Evolutionary conservation across 1,140 invertebrate species (phyloP).

Genomic region (Aleiodes sp.): DNA sequence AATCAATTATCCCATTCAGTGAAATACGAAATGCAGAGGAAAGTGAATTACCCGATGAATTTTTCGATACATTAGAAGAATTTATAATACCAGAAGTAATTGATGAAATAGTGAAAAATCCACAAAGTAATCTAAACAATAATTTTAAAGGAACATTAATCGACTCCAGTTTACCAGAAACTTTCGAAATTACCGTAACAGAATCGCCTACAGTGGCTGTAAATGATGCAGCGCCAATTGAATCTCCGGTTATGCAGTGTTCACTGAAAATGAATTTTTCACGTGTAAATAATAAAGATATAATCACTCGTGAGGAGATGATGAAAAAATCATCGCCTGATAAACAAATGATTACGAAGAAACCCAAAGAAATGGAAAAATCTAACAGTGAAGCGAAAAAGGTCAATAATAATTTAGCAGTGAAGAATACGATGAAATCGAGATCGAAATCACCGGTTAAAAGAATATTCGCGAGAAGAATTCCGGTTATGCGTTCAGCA

Average conservation of each 20-base stretch:
- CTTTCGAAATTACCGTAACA: conserved; percentile 54
- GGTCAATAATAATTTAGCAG: neutral
- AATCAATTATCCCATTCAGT: too few species aligned
- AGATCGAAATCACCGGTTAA: conserved; percentile 59
- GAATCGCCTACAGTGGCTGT: conserved; percentile 48
- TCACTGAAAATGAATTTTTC: conserved; percentile 21
- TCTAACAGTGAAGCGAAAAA: neutral
- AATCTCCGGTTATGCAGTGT: conserved; percentile 8
- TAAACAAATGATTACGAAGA: too few species aligned
- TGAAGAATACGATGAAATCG: conserved; percentile 27
- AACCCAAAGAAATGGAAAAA: too few species aligned
- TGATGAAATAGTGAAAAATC: conserved; percentile 36
- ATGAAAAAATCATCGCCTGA: too few species aligned
- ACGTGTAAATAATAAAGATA: neutral
- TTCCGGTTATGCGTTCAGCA: conserved; percentile 50
- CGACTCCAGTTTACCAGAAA: conserved; percentile 37
- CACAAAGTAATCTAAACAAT: conserved; percentile 35
- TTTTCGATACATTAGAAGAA: neutral
- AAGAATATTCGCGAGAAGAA: conserved; percentile 51
- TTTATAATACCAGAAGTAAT: neutral
- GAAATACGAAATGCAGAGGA: conserved; percentile 1
- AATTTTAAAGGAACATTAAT: neutral
- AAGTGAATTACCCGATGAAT: neutral
- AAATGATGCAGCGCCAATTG: conserved; percentile 34
- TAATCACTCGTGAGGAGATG: neutral